Evolutionary conservation across 2,888 invertebrate genomes (phyloP), one percentile per base, ranked within the genome.

Genomic region (Drosophila algonquin): DNA sequence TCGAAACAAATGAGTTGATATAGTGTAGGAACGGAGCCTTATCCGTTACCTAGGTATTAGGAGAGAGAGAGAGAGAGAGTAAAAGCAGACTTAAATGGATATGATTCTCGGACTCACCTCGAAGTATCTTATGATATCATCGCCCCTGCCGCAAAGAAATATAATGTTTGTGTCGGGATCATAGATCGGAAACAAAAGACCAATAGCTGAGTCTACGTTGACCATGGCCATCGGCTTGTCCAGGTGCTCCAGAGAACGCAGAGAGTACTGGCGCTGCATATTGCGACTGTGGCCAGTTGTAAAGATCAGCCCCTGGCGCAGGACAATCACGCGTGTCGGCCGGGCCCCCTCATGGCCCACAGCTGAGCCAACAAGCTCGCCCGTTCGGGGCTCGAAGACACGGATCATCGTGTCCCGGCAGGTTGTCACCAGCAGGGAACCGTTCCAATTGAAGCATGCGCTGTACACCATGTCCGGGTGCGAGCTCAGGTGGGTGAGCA

Each of bases 211-310:
- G 93, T 98, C 98, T 88, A 98, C 93, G 93, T 97, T 97, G 52
- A 97, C 97, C 94, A 97, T 97, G 24, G 97, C 97, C 87, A 98
- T 97, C 24, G 97, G 97, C 91, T 97, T 97, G 79, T 93, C 94
- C 32, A 98, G 93, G 81, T 96, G 96, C 91, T 97, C 97, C 12
- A 97, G 97, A 1, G 97, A 97, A 86, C 99, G 95, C 75, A 99
- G 94, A 56, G 98, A 97, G 93, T 99, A 99, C 92, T 99, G 98
- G 57, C 99, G 94, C 93, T 99, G 99, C 53, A 98, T 98, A 96
- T 98, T 97, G 92, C 98, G 96, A 89, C 99, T 99, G 94, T 99
- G 99, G 54, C 95, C 95, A 12, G 98, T 98, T 14, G 98, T 98
- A 91, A 98, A 97, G 32, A 98, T 96, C 8, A 97, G 94, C 50